Base-by-base conservation (phyloP, 2,113 vertebrate species). In the Uria lomvia region DNA sequence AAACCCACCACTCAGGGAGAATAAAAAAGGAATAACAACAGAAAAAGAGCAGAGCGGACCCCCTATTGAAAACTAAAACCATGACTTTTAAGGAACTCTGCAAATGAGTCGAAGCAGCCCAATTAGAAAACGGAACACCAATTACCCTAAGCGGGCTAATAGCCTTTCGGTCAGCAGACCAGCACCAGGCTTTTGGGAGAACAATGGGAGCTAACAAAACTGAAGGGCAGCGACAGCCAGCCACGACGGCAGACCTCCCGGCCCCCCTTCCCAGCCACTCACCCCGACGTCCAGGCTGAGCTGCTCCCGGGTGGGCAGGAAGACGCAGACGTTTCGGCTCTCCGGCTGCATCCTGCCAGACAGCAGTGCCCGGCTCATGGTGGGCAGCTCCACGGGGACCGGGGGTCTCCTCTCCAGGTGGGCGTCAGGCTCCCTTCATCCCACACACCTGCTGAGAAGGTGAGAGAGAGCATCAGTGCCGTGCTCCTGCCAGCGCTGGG, bases 291-390 rank as follows among this genome's bases (percentile, higher is more conserved):
- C 86, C n/a, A 99, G 86, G 94, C 98, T 98, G 96, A 99, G 97
- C 93, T 98, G 98, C 75, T 98, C 98, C 74, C 98, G 98, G 92
- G 98, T 98, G 81, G 99, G 99, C 78, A 99, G 98, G 79, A 99
- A 98, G 84, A 99, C 98, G 3, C 98, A 98, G 88, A 99, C 93
- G 2, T 76, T 98, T 85, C 98, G 98, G 95, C 96, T 97, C 79
- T 98, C 98, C 5, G 94, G 24, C 42, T 82, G 86, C 97, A 97
- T 97, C 83, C 77, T 79, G 84, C 91, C 8, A 4, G 71, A 45
- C 70, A 96, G 87, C 75, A 97, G 72, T 4, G 18, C 67, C 65
- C 91, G 98, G 95, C 96, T 96, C 73, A 96, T 97, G 71, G 71
- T 70, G 66, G 67, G 74, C 87, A 92, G 86, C 74, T 95, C 84